Percentiles rank a stretch among this genome's conserved stretches.
Conservation (phyloP, 2,113 vertebrate genomes). For the Muntiacus muntjak region DNA sequence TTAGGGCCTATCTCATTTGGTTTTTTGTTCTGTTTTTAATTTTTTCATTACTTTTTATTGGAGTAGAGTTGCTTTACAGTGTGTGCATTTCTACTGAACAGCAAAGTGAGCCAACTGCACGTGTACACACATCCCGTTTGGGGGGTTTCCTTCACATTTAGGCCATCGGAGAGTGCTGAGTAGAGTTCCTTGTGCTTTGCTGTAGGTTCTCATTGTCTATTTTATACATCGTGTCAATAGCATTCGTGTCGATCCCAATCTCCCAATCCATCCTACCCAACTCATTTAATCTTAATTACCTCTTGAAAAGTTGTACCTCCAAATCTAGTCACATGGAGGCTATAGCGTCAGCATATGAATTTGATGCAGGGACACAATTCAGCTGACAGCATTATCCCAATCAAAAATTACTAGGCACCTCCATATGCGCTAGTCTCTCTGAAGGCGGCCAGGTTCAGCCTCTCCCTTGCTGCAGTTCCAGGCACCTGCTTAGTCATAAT, state of each 20-base stretch:
- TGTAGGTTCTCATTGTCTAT: background rate
- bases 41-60: background rate
- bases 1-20: background rate
- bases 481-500: background rate
- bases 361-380: background rate
- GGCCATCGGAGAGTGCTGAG: background rate
- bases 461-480: background rate
- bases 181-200: background rate
- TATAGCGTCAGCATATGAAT: background rate
- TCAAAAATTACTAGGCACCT: background rate
- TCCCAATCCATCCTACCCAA: background rate
- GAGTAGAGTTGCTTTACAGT: background rate
- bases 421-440: too few relatives aligned
- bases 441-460: background rate
- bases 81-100: background rate
- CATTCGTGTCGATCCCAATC: background rate
- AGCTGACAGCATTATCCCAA: background rate
- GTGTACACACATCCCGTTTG: background rate
- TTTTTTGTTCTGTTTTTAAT: background rate
- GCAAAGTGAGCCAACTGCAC: background rate
- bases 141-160: background rate
- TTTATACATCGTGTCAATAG: background rate
- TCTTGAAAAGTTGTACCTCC: background rate
- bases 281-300: background rate
- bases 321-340: background rate